Percentiles rank a stretch among this genome's conserved stretches.
These are phyloP conservation scores for Brachyopa scutellaris DNA, from an alignment of 2,888 invertebrate species.

Conservation along the genomic window DNA sequence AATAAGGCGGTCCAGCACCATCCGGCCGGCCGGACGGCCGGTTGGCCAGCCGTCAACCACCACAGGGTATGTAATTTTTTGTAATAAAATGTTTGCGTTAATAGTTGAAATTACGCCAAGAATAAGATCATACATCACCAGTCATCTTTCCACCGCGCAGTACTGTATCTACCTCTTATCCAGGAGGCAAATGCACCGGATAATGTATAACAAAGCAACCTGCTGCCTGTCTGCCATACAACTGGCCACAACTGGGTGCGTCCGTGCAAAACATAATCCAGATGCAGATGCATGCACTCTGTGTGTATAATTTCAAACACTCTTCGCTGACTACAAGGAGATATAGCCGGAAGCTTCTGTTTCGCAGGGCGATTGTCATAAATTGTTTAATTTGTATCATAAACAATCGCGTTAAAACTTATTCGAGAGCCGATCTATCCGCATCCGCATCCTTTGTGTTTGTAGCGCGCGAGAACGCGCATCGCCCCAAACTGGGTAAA, in stretches of 20 bases:
- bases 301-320: conserved; percentile 69
- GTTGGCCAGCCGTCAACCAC: conserved; percentile 51
- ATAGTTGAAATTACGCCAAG: conserved; percentile 76
- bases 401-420: conserved; percentile 82
- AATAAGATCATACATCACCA: conserved; percentile 76
- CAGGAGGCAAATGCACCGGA: conserved; percentile 66
- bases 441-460: conserved; percentile 44
- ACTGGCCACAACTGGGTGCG: conserved; percentile 40
- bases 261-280: conserved; percentile 44
- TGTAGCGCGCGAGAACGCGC: conserved; percentile 16
- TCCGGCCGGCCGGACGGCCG: too few relatives aligned
- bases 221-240: not conserved
- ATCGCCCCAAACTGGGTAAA: conserved; percentile 68
- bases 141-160: conserved; percentile 62
- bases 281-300: conserved; percentile 53
- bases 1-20: conserved; percentile 46
- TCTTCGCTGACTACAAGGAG: conserved; percentile 43
- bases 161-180: conserved; percentile 57
- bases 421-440: conserved; percentile 44
- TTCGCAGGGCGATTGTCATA: conserved; percentile 79
- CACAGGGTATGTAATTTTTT: conserved; percentile 76
- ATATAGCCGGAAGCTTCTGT: conserved; percentile 74
- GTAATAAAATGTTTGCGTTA: conserved; percentile 75
- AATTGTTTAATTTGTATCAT: conserved; percentile 83
- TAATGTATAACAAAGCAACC: conserved; percentile 39